A percentile compares a stretch with the other conserved stretches of the same genome.
phyloP scores from a whole-genome alignment of 2,797 vertebrate genomes.

The Thaleichthys pacificus region DNA sequence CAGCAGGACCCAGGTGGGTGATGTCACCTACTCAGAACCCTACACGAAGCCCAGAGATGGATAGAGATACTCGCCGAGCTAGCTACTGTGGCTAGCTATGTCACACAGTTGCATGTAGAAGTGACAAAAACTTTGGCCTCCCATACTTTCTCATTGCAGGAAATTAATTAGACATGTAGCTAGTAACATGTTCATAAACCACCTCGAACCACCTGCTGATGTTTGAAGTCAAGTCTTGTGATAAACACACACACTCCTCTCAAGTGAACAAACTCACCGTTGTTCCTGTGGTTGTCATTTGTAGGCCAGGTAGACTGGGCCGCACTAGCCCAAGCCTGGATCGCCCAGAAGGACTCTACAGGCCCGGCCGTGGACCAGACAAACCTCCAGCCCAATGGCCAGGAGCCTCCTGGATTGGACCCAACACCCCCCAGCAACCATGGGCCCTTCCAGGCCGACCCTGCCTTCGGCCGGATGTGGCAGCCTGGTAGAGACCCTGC shows the following conservation, averaged over 20 bases:
- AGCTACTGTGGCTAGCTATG: too few relatives aligned
- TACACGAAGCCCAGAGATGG: not conserved
- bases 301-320: slow-evolving; percentile 99
- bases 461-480: slow-evolving; percentile 94
- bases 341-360: slow-evolving; percentile 95
- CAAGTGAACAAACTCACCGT: not conserved
- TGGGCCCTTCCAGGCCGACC: slow-evolving; percentile 87
- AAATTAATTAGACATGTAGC: too few relatives aligned
- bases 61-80: not conserved
- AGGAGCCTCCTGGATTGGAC: slow-evolving; percentile 86
- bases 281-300: not conserved
- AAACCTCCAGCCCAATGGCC: slow-evolving; percentile 83
- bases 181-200: too few relatives aligned
- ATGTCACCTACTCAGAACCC: not conserved
- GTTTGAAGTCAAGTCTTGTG: too few relatives aligned
- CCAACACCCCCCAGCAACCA: slow-evolving; percentile 86
- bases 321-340: slow-evolving; percentile 98
- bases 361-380: slow-evolving; percentile 79
- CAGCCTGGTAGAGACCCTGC: slow-evolving; percentile 83
- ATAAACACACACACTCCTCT: too few relatives aligned
- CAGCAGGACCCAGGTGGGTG: slow-evolving; percentile 95
- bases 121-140: too few relatives aligned
- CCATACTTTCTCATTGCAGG: too few relatives aligned
- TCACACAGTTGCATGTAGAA: too few relatives aligned
- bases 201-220: too few relatives aligned